A percentile compares a stretch with the other conserved stretches of the same genome.
phyloP scores from a whole-genome alignment of 1,140 invertebrate species.

The Chelonus insularis region DNA sequence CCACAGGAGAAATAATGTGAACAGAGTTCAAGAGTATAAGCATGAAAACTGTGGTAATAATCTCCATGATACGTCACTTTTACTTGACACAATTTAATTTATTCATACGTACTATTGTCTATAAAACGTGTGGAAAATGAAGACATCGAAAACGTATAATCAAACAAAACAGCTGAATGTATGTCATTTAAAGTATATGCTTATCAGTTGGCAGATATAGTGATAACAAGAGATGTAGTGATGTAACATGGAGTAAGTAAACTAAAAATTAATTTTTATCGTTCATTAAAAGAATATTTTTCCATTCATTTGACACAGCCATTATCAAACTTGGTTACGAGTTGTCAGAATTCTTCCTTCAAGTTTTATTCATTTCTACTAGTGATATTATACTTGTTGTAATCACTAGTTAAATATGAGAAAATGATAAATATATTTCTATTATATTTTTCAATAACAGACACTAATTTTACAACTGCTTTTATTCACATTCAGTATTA shows the following conservation, averaged over 20 bases:
- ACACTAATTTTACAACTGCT: too few relatives aligned
- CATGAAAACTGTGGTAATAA: background rate
- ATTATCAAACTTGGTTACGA: too few relatives aligned
- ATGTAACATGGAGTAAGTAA: background rate
- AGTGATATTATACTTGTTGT: too few relatives aligned
- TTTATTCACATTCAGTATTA: too few relatives aligned
- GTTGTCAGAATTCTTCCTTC: too few relatives aligned
- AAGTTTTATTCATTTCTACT: too few relatives aligned
- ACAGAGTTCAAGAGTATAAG: background rate
- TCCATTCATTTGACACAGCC: too few relatives aligned
- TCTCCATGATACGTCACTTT: slow-evolving; percentile 5
- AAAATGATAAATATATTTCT: too few relatives aligned
- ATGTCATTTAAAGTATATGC: background rate
- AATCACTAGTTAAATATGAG: too few relatives aligned
- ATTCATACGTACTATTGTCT: background rate
- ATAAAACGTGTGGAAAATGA: background rate
- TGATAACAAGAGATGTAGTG: background rate
- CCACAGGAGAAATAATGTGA: background rate
- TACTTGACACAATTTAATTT: background rate
- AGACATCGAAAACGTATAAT: background rate
- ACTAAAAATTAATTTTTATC: too few relatives aligned
- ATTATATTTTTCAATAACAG: too few relatives aligned
- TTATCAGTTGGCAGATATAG: background rate
- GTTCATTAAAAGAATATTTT: background rate
- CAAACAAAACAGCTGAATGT: background rate